Evolutionary conservation across 2,888 invertebrate species (phyloP), one percentile per base, ranked within the genome.

Genomic region (Athalia rosae): DNA sequence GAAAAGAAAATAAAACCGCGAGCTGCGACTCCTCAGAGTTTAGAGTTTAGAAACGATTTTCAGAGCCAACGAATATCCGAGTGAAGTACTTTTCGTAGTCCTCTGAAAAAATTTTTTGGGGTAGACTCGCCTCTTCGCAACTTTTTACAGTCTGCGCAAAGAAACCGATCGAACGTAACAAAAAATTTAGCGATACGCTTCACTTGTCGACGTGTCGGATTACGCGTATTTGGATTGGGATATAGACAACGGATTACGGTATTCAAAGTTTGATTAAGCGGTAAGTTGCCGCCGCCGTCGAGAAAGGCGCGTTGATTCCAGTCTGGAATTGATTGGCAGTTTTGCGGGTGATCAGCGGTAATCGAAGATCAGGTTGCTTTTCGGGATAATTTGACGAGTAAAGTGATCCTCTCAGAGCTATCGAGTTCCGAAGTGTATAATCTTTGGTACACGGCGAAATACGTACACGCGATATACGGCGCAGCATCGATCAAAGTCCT

Each of bases 401-500:
- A 41, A 28, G 50, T 41, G 50, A 67, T 50, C 50, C 67, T 7
- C 45, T 64, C 13, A 6, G 67, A 67, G 41, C 67, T 67, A 67
- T 50, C 50, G 11, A 43, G 48, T 53, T 53, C 3, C 28, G 7
- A 53, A 53, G 53, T 53, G 9, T 11, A 53, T 4, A 9, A 53
- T 11, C 53, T 53, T 53, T 9, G n/a, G n/a, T 53, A 7, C 53
- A 66, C 15, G 50, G 8, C 4, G 50, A 67, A 59, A 11, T 7
- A 3, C 15, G 13, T 48, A 4, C 45, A 9, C 1, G 15, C 8
- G 2, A 15, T 11, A 15, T 45, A n/a, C n/a, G n/a, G 15, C 45
- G 58, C 56, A 71, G 71, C 58, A 69, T 71, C 56, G 71, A 71
- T 71, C 56, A 71, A 71, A 71, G 8, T 56, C 45, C 9, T 13